Base-by-base conservation (phyloP, 2,113 vertebrate species). In the Odocoileus hemionus region DNA sequence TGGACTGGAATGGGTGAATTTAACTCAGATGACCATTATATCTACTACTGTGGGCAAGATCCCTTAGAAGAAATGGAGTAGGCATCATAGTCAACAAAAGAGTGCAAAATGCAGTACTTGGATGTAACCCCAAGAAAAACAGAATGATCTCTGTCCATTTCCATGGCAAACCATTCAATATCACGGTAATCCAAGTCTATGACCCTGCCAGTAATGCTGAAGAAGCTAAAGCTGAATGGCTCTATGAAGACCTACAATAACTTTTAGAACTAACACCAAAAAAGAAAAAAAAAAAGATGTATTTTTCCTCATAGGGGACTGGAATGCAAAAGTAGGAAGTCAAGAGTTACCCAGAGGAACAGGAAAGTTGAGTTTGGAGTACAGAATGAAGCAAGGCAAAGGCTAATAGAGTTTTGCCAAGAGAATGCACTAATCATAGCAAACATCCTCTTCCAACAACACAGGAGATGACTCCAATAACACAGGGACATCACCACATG, bases 151-250 rank as follows among this genome's bases (percentile, higher is more conserved):
- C 17, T 70, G 17, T 36, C 5, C 17, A 0, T 70, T 36, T 36
- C 64, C n/a, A 36, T 36, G 64, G 2, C n/a, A 70, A 70, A 70
- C 9, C n/a, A 36, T 70, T 11, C 2, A 21, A 6, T 70, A 70
- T 70, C 64, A 70, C 0, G 11, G 64, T 70, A 70, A 36, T 70
- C 4, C n/a, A 70, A 36, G 9, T 21, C 64, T 70, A 36, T 36
- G n/a, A 9, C n/a, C 64, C 64, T 6, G 6, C 4, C n/a, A 70
- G 64, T 36, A 70, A 70, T 11, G 17, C 64, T 36, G 64, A 70
- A 36, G 0, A 70, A 70, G n/a, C 64, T 36, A 10, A 36, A 12
- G n/a, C 6, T 70, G 9, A 70, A 70, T 0, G 2, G 9, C 36
- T 21, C 19, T 70, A 36, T 21, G 17, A 36, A 70, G 64, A 70